Evolutionary conservation across 2,797 vertebrate species (phyloP).

Genomic region (Brachyalestes nurse): DNA sequence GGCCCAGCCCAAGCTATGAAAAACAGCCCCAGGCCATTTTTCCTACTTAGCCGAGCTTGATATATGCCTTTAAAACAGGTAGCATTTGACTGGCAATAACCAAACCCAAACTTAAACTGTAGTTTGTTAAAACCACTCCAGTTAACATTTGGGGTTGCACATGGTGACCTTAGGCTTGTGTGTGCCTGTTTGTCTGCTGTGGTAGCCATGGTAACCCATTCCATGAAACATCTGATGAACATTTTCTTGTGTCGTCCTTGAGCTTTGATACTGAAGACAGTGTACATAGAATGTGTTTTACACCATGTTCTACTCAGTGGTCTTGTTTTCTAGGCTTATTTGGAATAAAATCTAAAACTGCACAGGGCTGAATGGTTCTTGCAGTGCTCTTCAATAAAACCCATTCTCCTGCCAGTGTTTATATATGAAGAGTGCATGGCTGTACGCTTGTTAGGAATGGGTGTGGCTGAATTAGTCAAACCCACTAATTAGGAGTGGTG

Average conservation of each 20-base stretch:
- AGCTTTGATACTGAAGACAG: too few species aligned
- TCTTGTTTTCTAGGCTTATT: too few species aligned
- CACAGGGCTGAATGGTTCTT: neutral
- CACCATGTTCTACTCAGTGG: too few species aligned
- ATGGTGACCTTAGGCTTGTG: neutral
- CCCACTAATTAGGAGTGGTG: neutral
- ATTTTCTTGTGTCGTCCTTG: too few species aligned
- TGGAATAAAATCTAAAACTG: too few species aligned
- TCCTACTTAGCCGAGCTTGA: neutral
- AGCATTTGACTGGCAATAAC: neutral
- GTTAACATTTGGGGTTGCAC: neutral
- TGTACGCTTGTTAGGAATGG: neutral
- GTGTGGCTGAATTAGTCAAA: neutral
- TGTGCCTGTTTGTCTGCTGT: neutral
- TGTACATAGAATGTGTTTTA: too few species aligned
- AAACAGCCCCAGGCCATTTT: neutral
- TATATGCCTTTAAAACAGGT: neutral
- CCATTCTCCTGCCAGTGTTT: neutral
- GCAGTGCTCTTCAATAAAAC: neutral
- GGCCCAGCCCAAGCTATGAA: too few species aligned
- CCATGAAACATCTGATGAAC: neutral
- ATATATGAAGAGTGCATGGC: neutral
- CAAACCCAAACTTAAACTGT: neutral
- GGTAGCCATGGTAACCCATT: neutral
- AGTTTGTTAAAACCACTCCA: neutral